Evolutionary conservation across 2,113 vertebrate genomes (phyloP), one percentile per base, ranked within the genome.

Genomic region (Sarotherodon lohbergeri): DNA sequence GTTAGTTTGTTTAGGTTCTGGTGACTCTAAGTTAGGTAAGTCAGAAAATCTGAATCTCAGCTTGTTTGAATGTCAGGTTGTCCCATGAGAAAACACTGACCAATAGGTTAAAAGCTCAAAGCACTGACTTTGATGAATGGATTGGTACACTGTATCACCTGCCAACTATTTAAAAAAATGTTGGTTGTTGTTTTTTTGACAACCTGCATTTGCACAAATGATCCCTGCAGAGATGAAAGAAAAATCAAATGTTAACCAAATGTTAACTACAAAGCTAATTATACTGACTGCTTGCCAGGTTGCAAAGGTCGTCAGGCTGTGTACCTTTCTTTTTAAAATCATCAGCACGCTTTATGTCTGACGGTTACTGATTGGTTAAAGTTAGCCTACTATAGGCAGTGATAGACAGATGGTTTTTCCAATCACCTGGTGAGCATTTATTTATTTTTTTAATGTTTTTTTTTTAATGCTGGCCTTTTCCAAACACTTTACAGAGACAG

Each of bases 401-500:
- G 27, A 52, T 78, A 32, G 73, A 52, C 27, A 78, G 46, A 78
- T 50, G 6, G 46, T 78, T 50, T 50, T 32, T 78, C 27, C 46
- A 50, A 32, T 78, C 46, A 78, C 46, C 73, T n/a, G 27, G 16
- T 50, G 50, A 78, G 43, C n/a, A 32, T 78, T 48, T 48, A 16
- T 50, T 50, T 50, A 10, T 76, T 27, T 73, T 71, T 73, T 76
- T 2, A 32, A 78, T 32, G 73, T 27, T 27, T 27, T 27, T 27
- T 27, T 27, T 27, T 27, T 27, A 27, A 27, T 34, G 46, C 46
- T n/a, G 27, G 46, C 73, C 3, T 13, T 78, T 78, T 78, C 73
- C 73, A 52, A 78, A 78, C 73, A 78, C 24, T 78, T 52, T 78
- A 13, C 43, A 78, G 73, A 32, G 73, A 52, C 46, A 78, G 27